Conservation (phyloP, 2,797 vertebrate genomes). For the Hemibagrus guttatus region DNA sequence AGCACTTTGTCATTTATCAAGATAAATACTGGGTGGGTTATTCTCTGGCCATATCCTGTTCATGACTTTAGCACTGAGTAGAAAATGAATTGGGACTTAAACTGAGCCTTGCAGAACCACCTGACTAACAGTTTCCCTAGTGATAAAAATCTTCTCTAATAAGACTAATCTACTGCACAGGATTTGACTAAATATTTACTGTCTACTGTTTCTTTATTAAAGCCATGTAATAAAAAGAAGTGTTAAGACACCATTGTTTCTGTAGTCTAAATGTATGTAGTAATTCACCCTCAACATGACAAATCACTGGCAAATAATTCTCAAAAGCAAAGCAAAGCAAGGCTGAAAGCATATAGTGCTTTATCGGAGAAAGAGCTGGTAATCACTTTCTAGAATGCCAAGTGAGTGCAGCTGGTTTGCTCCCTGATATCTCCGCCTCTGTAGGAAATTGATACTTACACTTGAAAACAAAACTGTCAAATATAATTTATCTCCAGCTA, state of each 20-base stretch:
- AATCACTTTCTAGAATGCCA: conserved; percentile 52
- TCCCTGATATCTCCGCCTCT: conserved; percentile 53
- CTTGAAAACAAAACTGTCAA: conserved; percentile 62
- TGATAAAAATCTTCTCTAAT: background rate
- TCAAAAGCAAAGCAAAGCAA: conserved; percentile 36
- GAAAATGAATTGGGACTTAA: conserved; percentile 29
- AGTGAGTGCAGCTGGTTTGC: conserved; percentile 55
- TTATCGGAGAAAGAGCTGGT: conserved; percentile 55
- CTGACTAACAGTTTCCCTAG: background rate
- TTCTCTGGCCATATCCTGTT: conserved; percentile 76
- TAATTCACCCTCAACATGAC: conserved; percentile 47
- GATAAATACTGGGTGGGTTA: conserved; percentile 83
- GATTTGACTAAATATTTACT: background rate
- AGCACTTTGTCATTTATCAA: conserved; percentile 81
- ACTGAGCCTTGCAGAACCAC: conserved; percentile 13
- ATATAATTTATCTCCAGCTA: conserved; percentile 58
- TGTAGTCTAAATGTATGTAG: conserved; percentile 24
- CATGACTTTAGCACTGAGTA: conserved; percentile 38
- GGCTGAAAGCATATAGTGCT: conserved; percentile 47
- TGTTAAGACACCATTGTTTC: conserved; percentile 16
- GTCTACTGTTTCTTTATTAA: conserved; percentile 6
- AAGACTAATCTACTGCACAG: background rate
- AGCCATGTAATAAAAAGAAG: conserved; percentile 9
- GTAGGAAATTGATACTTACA: conserved; percentile 63
- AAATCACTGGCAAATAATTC: conserved; percentile 53